phyloP scores from a whole-genome alignment of 2,113 vertebrate species.

The Aviceda subcristata region DNA sequence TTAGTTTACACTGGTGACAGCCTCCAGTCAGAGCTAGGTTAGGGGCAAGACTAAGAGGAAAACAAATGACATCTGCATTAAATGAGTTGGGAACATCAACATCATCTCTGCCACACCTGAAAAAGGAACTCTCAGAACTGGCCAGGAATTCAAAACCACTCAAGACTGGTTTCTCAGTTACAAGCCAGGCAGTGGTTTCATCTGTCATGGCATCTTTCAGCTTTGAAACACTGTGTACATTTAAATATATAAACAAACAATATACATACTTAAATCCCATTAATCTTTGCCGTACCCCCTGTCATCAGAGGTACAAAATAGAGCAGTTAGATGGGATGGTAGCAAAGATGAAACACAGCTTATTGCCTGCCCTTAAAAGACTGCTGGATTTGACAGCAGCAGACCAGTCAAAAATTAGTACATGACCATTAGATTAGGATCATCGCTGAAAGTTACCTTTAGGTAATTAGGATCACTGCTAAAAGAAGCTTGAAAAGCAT shows the following conservation, averaged over 20 bases:
- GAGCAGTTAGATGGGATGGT: not conserved
- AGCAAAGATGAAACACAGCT: not conserved
- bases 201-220: not conserved
- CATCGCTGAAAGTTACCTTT: not conserved
- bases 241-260: not conserved
- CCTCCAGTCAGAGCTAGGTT: not conserved
- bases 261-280: not conserved
- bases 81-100: not conserved
- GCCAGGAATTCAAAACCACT: not conserved
- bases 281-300: not conserved
- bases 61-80: not conserved
- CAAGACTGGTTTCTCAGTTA: not conserved
- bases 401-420: not conserved
- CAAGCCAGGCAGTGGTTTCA: not conserved
- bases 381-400: not conserved
- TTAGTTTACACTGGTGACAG: not conserved
- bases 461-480: not conserved
- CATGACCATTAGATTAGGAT: not conserved
- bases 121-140: not conserved
- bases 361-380: not conserved
- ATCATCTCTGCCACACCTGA: not conserved
- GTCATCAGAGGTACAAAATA: not conserved
- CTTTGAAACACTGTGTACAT: not conserved
- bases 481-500: not conserved
- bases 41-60: not conserved